Evolutionary conservation across 1,140 invertebrate genomes (phyloP).

Genomic region (Camponotus vicinus): DNA sequence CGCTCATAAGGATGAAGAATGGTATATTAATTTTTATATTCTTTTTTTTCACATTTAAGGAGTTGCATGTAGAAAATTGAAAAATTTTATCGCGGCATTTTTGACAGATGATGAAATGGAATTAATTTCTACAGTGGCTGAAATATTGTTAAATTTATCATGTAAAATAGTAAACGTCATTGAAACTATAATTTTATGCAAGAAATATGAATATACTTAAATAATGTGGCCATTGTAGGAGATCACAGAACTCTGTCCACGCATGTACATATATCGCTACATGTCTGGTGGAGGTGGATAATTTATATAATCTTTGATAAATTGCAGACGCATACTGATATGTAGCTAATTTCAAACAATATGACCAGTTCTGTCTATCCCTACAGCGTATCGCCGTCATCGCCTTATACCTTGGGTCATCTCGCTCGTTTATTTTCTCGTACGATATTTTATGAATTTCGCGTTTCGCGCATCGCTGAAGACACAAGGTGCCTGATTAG

Average conservation of each 20-base stretch:
- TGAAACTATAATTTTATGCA: neutral
- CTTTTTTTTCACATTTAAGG: neutral
- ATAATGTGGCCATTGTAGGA: constrained; percentile 50
- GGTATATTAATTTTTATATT: constrained; percentile 88
- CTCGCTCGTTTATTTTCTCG: constrained; percentile 83
- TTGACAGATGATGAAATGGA: constrained; percentile 7
- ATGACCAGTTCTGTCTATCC: constrained; percentile 85
- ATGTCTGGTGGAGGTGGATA: constrained; percentile 41
- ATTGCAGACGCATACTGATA: constrained; percentile 68
- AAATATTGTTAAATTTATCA: neutral
- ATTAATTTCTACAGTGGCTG: constrained; percentile 64
- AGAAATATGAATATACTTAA: neutral
- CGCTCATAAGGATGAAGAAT: constrained; percentile 99
- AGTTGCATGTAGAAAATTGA: constrained; percentile 8
- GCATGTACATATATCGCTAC: constrained; percentile 43
- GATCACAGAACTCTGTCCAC: constrained; percentile 44
- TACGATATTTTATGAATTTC: constrained; percentile 81
- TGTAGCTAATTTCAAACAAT: constrained; percentile 79
- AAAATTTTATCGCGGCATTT: neutral
- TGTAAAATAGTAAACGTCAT: neutral
- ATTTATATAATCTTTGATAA: constrained; percentile 70
- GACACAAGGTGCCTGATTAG: constrained; percentile 73
- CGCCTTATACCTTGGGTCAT: constrained; percentile 82
- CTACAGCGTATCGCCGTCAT: constrained; percentile 85
- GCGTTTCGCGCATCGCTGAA: constrained; percentile 83